Base-by-base conservation (phyloP, 2,797 vertebrate species). In the Peromyscus attwateri region DNA sequence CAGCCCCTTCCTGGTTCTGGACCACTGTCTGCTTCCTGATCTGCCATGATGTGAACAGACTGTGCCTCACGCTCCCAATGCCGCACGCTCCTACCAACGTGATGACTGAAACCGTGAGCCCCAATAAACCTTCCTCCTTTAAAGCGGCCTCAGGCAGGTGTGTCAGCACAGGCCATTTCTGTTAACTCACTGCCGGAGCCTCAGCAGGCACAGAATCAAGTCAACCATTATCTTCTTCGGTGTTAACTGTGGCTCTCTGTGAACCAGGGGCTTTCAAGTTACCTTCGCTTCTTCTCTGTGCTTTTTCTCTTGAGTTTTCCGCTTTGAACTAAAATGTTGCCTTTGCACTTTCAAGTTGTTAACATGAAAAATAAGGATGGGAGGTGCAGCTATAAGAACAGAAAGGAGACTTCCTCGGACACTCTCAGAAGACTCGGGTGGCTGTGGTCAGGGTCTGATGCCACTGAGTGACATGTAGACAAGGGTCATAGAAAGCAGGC, bases 281-380 rank as follows among this genome's bases (percentile, higher is more conserved):
- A 88, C 49, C 29, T 13, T 23, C 9, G 17, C 14, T 17, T 82
- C 87, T 68, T 85, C 82, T 90, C 94, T 79, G 52, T 68, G 31
- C 6, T 91, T 91, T 94, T 82, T 80, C 73, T 92, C 49, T 96
- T 52, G 40, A 76, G 43, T 94, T 75, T 95, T 95, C 68, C 82
- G 31, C 71, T 66, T 85, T 92, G 66, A 96, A 81, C 3, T 40
- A 4, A 55, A 60, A 49, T 1, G 37, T 80, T 96, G 60, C 25
- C 93, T 97, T 96, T 80, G 14, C 19, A 88, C 79, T 88, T 92
- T 93, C 55, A 91, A 90, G 55, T 71, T 81, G 87, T 87, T 79
- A 49, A 91, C 89, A 91, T 68, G 95, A 81, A 40, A 80, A 76
- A 34, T 14, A 52, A 80, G 91, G 40, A 5, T 19, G 55, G 11